Base-by-base conservation (phyloP, 2,797 vertebrate genomes). In the Trachurus trachurus region DNA sequence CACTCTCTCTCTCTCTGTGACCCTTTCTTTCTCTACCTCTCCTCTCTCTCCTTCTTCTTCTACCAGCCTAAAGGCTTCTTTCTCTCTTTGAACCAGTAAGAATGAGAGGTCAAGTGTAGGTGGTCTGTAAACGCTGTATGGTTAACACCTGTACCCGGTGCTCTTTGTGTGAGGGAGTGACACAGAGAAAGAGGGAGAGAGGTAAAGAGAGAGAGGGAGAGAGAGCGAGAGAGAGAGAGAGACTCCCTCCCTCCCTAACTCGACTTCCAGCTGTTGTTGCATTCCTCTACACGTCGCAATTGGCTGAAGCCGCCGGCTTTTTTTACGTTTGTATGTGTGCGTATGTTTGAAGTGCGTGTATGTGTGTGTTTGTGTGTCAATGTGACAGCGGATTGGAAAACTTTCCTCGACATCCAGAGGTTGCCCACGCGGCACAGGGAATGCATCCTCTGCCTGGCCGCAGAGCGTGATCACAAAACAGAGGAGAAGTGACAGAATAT, bases 191-290 rank as follows among this genome's bases (percentile, higher is more conserved):
- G 75, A 17, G 66, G 71, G 70, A 47, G 77, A 60, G 60, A 40
- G 62, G 67, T 75, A 39, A 39, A 26, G 26, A 26, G 26, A 34
- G 84, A 80, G 67, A 64, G 74, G 66, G 76, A 60, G 75, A 80
- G 70, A 47, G 77, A 60, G 60, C 37, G 62, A 26, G 26, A 26
- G 26, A 34, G 84, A 80, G 67, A 64, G 74, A 68, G 76, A 60
- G 75, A 80, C 72, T 76, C 81, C 89, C 89, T 86, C 67, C 69
- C 68, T 83, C 76, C 81, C 86, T 64, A 63, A 78, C 80, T 89
- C 68, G 13, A 66, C 83, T 87, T 93, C 89, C 92, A 93, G 91
- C 92, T 92, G 92, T 89, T 92, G 78, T 50, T 80, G 69, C 89
- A 92, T 93, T 90, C 88, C 70, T 89, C 76, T 77, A 49, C 87